These are phyloP conservation scores for Petrocephalus zakoni DNA, from an alignment of 2,113 vertebrate genomes.

Conservation along the genomic window DNA sequence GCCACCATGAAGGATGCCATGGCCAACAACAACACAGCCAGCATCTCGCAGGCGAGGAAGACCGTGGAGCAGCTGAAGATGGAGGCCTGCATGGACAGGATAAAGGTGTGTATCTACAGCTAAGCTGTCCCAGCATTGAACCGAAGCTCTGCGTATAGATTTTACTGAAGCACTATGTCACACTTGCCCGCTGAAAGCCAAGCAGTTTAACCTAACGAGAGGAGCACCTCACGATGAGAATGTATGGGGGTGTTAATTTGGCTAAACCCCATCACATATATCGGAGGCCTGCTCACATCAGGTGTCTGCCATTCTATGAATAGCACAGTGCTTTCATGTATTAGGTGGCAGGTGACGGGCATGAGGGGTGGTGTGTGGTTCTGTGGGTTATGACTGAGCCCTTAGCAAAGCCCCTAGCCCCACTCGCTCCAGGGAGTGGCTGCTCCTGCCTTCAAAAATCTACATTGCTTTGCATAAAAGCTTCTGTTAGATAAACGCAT, in stretches of 20 bases:
- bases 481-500: neutral
- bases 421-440: neutral
- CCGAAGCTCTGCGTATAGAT: neutral
- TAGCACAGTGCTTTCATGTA: neutral
- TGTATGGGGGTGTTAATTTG: neutral
- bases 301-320: neutral
- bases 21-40: slow-evolving; percentile 77
- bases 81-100: slow-evolving; percentile 96
- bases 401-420: neutral
- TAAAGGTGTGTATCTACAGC: slow-evolving; percentile 72
- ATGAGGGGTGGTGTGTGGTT: neutral
- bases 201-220: neutral
- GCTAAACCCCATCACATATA: neutral
- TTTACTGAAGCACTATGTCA: neutral
- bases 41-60: slow-evolving; percentile 70
- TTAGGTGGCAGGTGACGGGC: neutral
- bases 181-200: neutral
- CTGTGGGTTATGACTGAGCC: neutral
- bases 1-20: slow-evolving; percentile 81
- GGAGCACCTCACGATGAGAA: neutral
- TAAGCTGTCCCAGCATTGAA: neutral
- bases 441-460: neutral
- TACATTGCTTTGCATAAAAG: neutral
- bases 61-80: slow-evolving; percentile 97
- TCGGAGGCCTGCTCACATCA: neutral